Evolutionary conservation across 2,888 invertebrate species (phyloP).

Genomic region (Dolichomitus sp.): DNA sequence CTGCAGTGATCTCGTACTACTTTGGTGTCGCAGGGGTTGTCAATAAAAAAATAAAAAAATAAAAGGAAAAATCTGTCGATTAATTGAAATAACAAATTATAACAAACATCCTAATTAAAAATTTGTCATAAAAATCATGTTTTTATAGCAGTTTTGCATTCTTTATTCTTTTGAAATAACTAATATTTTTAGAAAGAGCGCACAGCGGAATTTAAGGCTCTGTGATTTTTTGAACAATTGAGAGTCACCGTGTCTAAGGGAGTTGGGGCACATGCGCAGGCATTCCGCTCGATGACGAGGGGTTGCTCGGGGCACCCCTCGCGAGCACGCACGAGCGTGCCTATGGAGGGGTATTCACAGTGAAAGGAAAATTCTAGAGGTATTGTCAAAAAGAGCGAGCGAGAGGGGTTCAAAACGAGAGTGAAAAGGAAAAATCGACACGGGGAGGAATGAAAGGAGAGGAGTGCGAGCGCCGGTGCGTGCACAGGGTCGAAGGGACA

Average conservation of each 20-base stretch:
- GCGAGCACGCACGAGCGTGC: constrained; percentile 79
- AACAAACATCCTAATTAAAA: neutral
- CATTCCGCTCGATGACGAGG: constrained; percentile 69
- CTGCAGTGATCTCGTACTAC: constrained; percentile 75
- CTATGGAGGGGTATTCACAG: constrained; percentile 60
- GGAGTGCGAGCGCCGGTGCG: constrained; percentile 76
- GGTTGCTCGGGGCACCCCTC: constrained; percentile 80
- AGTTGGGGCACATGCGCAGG: constrained; percentile 60
- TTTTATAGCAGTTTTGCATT: neutral
- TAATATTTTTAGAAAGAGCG: constrained; percentile 14
- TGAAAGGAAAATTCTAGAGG: constrained; percentile 67
- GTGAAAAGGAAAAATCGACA: constrained; percentile 56
- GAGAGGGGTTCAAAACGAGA: constrained; percentile 49
- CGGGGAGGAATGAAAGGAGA: constrained; percentile 68
- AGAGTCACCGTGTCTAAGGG: constrained; percentile 64
- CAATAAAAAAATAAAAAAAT: constrained; percentile 65
- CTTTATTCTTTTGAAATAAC: neutral
- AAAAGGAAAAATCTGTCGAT: neutral
- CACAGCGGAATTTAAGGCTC: constrained; percentile 4
- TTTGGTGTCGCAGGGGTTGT: constrained; percentile 75
- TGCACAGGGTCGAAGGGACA: constrained; percentile 79
- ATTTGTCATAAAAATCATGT: neutral
- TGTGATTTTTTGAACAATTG: constrained; percentile 57
- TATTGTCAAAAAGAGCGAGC: constrained; percentile 61
- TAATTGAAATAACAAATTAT: neutral